Conservation (phyloP, 2,797 vertebrate genomes). For the Melopsittacus undulatus region DNA sequence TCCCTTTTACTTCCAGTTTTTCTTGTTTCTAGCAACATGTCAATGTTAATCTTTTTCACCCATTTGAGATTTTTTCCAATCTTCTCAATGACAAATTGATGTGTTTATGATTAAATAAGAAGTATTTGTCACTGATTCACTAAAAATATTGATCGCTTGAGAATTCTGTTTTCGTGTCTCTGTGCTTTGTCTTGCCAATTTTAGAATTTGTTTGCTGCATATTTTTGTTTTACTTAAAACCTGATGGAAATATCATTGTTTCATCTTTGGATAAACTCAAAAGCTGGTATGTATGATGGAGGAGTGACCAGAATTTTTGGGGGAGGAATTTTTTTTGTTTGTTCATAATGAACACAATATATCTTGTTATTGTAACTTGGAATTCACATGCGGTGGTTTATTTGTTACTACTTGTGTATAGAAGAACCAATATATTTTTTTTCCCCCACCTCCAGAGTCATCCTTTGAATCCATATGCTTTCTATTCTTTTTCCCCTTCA, state of each 20-base stretch:
- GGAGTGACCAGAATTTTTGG: not conserved
- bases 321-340: not conserved
- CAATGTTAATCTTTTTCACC: not conserved
- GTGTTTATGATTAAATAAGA: not conserved
- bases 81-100: not conserved
- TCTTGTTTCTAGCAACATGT: not conserved
- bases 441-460: not conserved
- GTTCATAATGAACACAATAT: not conserved
- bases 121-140: not conserved
- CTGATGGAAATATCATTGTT: not conserved
- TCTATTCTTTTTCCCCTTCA: constrained; percentile 40
- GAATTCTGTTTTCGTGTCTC: not conserved
- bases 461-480: not conserved
- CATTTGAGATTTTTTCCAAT: not conserved
- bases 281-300: not conserved
- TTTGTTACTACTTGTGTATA: not conserved
- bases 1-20: not conserved
- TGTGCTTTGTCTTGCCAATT: not conserved
- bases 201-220: not conserved
- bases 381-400: not conserved
- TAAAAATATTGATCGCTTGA: not conserved
- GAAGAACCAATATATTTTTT: not conserved
- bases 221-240: not conserved
- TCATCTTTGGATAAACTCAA: not conserved
- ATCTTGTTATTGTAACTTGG: not conserved